phyloP scores from a whole-genome alignment of 92 coral and sea anemone species.

The Palythoa caribaeorum region DNA sequence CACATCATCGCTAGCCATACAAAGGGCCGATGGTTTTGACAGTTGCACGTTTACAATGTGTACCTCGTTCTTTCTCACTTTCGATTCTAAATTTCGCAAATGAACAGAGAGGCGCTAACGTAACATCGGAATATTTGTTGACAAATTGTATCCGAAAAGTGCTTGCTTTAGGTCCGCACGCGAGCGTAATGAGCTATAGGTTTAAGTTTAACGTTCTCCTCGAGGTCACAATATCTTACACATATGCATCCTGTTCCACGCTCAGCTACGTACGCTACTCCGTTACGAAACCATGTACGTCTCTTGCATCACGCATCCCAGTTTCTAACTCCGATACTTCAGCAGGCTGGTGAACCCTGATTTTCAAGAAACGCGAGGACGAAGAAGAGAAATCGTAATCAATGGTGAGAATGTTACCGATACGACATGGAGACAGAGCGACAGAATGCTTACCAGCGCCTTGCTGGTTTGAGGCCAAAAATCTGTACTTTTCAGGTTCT shows the following conservation, averaged over 20 bases:
- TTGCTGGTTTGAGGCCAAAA: slow-evolving; percentile 64
- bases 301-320: too few species aligned
- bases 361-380: slow-evolving; percentile 39
- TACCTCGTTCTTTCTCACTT: background rate
- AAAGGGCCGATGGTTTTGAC: too few species aligned
- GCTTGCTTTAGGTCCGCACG: slow-evolving; percentile 46
- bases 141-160: background rate
- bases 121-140: too few species aligned
- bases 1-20: too few species aligned
- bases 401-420: slow-evolving; percentile 53
- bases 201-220: too few species aligned
- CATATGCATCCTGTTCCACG: slow-evolving; percentile 29
- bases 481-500: slow-evolving; percentile 71
- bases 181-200: slow-evolving; percentile 16
- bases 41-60: too few species aligned
- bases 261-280: slow-evolving; percentile 10
- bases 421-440: slow-evolving; percentile 63
- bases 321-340: too few species aligned
- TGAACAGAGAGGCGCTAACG: slow-evolving; percentile 16
- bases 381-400: slow-evolving; percentile 56
- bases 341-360: slow-evolving; percentile 30
- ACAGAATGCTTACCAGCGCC: slow-evolving; percentile 67
- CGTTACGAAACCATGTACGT: too few species aligned
- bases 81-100: slow-evolving; percentile 40
- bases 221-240: background rate